Base-by-base conservation (phyloP, 2,888 invertebrate species). In the Stegophylla sp. region DNA sequence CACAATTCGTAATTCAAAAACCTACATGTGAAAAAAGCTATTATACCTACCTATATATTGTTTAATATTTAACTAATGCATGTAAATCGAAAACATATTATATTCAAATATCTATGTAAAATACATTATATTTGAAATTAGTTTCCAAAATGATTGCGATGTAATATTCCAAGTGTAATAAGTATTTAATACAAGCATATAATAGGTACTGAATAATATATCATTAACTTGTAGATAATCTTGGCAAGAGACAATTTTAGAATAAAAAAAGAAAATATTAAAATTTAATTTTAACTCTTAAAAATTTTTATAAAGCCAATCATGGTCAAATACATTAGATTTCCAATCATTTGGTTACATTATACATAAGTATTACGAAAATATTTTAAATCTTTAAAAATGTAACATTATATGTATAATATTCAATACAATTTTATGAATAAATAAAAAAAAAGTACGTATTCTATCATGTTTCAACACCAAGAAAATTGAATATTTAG, bases 281-380 rank as follows among this genome's bases (percentile, higher is more conserved):
- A 28, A 28, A 48, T 48, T 28, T 7, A 53, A 53, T 53, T n/a
- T 17, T 9, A 20, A 7, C 7, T n/a, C n/a, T n/a, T n/a, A n/a
- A n/a, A n/a, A n/a, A 10, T 43, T 45, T 1, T 12, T 45, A 51
- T 51, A n/a, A 69, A 69, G 69, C 69, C 69, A 69, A 69, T 17
- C 28, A 51, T 69, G 69, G 69, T 69, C 69, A 34, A 34, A 34
- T 34, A 51, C 28, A 51, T 69, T 51, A 12, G 51, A 69, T 51
- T 51, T 69, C 69, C 69, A 69, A 51, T 69, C 5, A 51, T 69
- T 69, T 69, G 69, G 69, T 51, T 17, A 69, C n/a, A 69, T 26
- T 26, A 26, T 28, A 9, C 13, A 67, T 28, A 48, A 4, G 2
- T 26, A 45, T 7, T 0, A 63, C 4, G 7, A 5, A 34, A 34